Percentiles rank a stretch among this genome's conserved stretches.
Conservation (phyloP, 30 jellyfish, hydroid and myxozoan species). For the Hydra vulgaris region DNA sequence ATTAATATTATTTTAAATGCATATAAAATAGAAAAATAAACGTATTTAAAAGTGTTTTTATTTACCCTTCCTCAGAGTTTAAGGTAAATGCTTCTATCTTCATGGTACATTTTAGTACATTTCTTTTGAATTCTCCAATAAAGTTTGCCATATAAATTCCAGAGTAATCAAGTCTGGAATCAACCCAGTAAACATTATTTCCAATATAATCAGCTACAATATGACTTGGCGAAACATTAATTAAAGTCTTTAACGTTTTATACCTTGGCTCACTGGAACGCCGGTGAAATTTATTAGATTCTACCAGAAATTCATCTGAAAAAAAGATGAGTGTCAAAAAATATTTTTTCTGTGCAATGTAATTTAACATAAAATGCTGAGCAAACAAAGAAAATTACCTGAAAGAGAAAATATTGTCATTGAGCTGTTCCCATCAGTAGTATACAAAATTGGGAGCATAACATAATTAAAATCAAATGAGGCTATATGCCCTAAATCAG, state of each 20-base stretch:
- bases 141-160: slow-evolving; percentile 63
- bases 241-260: background rate
- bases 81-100: slow-evolving; percentile 32
- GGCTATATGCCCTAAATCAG: background rate
- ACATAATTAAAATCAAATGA: background rate
- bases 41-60: too few species aligned
- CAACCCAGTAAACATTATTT: slow-evolving; percentile 70
- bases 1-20: too few species aligned
- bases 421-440: background rate
- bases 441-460: background rate
- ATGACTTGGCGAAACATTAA: slow-evolving; percentile 44
- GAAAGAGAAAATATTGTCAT: background rate
- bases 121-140: slow-evolving; percentile 30
- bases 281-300: slow-evolving; percentile 15
- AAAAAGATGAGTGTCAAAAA: too few species aligned
- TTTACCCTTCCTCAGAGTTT: slow-evolving; percentile 78
- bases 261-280: slow-evolving; percentile 29
- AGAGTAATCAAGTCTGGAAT: slow-evolving; percentile 29
- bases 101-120: background rate
- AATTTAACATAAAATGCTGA: too few species aligned
- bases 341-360: too few species aligned
- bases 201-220: slow-evolving; percentile 90
- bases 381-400: background rate
- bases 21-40: too few species aligned
- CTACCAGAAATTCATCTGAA: background rate